Conservation (phyloP, 2,888 invertebrate species). For the Pyrrhia umbra region DNA sequence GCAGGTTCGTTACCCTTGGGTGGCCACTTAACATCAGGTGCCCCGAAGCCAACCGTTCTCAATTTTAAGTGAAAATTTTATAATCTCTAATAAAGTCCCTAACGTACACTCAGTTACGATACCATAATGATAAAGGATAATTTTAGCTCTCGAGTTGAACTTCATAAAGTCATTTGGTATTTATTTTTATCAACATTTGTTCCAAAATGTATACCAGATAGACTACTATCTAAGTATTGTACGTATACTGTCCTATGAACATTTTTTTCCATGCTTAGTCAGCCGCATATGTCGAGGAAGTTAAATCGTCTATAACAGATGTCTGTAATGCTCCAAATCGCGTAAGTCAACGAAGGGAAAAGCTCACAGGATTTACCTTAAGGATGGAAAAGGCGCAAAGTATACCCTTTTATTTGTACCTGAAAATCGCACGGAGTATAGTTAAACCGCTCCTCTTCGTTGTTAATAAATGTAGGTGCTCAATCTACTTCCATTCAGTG, state of each 20-base stretch:
- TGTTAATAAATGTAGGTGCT: constrained; percentile 27
- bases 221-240: no score
- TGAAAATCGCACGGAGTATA: constrained; percentile 4
- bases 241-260: no score
- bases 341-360: constrained; percentile 39
- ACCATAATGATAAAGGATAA: constrained; percentile 34
- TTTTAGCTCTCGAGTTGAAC: constrained; percentile 15
- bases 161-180: constrained; percentile 15
- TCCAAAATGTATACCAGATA: no score
- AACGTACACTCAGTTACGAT: constrained; percentile 23
- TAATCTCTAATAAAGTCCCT: constrained; percentile 47
- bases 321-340: constrained; percentile 31
- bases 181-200: neutral
- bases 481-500: constrained; percentile 32
- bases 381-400: neutral
- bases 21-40: constrained; percentile 48
- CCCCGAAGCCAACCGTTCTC: constrained; percentile 43
- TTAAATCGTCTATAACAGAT: constrained; percentile 45
- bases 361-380: constrained; percentile 36
- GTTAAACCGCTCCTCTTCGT: constrained; percentile 8
- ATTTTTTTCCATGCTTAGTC: no score
- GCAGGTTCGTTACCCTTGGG: constrained; percentile 31
- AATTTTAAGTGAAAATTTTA: constrained; percentile 47
- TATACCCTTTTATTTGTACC: constrained; percentile 6
- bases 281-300: constrained; percentile 11